Evolutionary conservation across 1,140 invertebrate genomes (phyloP), one percentile per base, ranked within the genome.

Genomic region (Tetragonula clypearis): DNA sequence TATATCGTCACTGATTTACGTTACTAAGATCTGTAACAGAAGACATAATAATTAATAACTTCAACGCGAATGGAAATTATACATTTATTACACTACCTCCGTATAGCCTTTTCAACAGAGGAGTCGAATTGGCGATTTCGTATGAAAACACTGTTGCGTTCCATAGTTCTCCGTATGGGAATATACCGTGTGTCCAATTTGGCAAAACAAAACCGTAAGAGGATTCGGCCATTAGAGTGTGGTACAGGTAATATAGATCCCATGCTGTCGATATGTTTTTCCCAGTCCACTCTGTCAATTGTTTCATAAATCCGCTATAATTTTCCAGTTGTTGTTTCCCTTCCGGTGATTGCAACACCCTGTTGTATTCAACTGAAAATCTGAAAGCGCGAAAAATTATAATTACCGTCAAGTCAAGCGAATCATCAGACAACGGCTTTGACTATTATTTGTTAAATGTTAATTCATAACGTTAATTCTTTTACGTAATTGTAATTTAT

Each of bases 171-270:
- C 94, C 95, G 93, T 95, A 2, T 92, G 93, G 86, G 92, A 93
- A 87, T 87, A 90, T 26, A 90, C 93, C 92, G 87, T 95, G 69
- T 79, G 94, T 93, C 95, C 95, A 96, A 26, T 92, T 76, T 5
- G 95, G 95, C 19, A 95, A 87, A 11, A 84, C 15, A 17, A 92
- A 77, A 4, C 78, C 71, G 62, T 88, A 65, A 9, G 88, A 86
- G 21, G 58, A 53, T 91, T 95, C 93, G 15, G 95, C 93, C 90
- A 94, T 94, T 56, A 96, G 94, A 73, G 95, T 91, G 69, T 96
- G 95, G 85, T 96, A 95, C 12, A 96, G 86, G 76, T 92, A 94
- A 81, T 95, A 95, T 41, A 95, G 92, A 41, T 96, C 94, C 58
- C 94, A 93, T 1, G 94, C 85, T n/a, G 91, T 95, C 0, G 93